Percentiles rank a stretch among this genome's conserved stretches.
Conservation (phyloP, 92 coral and sea anemone genomes). For the Actinostola sp. region DNA sequence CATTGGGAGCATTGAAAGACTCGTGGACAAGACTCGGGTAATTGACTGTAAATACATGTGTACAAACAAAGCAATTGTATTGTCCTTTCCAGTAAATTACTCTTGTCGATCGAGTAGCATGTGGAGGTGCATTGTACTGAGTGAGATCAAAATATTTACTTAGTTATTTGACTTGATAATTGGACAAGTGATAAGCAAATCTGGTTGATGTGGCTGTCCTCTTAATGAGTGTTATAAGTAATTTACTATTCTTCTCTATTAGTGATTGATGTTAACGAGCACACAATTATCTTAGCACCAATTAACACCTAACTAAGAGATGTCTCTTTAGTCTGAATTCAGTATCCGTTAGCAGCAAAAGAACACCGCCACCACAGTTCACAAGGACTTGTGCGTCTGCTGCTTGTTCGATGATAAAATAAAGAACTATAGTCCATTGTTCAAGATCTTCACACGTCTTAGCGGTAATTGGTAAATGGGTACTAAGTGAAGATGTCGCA, state of each 20-base stretch:
- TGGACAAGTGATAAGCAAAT: conserved; percentile 15
- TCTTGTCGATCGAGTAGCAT: not conserved
- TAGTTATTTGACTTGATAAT: conserved; percentile 8
- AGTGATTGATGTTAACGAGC: conserved; percentile 2
- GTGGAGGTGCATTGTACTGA: conserved; percentile 7
- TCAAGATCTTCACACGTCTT: conserved; percentile 24
- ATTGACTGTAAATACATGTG: not conserved
- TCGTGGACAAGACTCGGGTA: not conserved
- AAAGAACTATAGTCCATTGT: conserved; percentile 8
- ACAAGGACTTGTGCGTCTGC: conserved; percentile 9
- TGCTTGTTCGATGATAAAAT: not conserved
- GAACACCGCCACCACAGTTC: conserved; percentile 17
- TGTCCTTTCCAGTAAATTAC: conserved; percentile 1
- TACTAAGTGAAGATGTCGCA: conserved; percentile 14
- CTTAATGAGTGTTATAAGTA: conserved; percentile 15
- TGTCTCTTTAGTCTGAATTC: not conserved
- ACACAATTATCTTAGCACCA: conserved; percentile 5
- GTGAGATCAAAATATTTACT: conserved; percentile 14
- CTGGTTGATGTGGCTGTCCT: conserved; percentile 4
- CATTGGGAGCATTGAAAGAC: not conserved
- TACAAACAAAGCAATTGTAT: not conserved
- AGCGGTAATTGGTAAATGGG: conserved; percentile 26
- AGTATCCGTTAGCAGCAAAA: not conserved
- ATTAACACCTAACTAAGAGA: not conserved
- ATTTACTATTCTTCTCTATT: conserved; percentile 7